Percentiles rank a stretch among this genome's conserved stretches.
These are phyloP conservation scores for Atherinosoma microstoma DNA, from an alignment of 2,797 vertebrate species.

Conservation along the genomic window DNA sequence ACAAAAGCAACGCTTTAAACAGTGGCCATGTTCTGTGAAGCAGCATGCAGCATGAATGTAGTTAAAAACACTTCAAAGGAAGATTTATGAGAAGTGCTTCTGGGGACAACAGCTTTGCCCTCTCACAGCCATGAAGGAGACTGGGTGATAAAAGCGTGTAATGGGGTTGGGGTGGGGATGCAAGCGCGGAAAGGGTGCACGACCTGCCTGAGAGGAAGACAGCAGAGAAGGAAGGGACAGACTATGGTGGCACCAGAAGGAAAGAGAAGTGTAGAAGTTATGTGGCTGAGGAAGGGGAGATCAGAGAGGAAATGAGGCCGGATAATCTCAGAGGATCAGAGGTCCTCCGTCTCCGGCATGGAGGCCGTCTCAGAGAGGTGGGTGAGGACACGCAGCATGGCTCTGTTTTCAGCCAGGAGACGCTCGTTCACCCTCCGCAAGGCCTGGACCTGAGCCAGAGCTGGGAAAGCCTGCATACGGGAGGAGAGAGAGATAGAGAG, in stretches of 20 bases:
- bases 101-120: conserved; percentile 5
- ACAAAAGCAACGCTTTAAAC: not conserved
- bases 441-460: conserved; percentile 91
- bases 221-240: conserved; percentile 78
- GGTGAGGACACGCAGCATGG: conserved; percentile 92
- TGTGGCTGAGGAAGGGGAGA: conserved; percentile 58
- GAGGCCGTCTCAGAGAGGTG: conserved; percentile 88
- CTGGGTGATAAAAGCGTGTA: conserved; percentile 33
- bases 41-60: conserved; percentile 28
- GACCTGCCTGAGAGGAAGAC: conserved; percentile 90
- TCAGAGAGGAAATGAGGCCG: conserved; percentile 58
- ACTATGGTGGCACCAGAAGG: conserved; percentile 72
- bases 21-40: conserved; percentile 25
- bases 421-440: conserved; percentile 91
- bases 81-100: conserved; percentile 37
- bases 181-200: conserved; percentile 32
- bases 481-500: conserved; percentile 68
- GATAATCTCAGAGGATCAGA: conserved; percentile 83
- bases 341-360: conserved; percentile 91
- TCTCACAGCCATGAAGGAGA: conserved; percentile 21
- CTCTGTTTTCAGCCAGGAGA: conserved; percentile 94
- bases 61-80: conserved; percentile 65
- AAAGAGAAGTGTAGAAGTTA: conserved; percentile 71
- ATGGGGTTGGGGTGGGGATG: conserved; percentile 20
- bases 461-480: conserved; percentile 90